Evolutionary conservation across 2,888 invertebrate species (phyloP), one percentile per base, ranked within the genome.

Genomic region (Drosophila fungiperda): DNA sequence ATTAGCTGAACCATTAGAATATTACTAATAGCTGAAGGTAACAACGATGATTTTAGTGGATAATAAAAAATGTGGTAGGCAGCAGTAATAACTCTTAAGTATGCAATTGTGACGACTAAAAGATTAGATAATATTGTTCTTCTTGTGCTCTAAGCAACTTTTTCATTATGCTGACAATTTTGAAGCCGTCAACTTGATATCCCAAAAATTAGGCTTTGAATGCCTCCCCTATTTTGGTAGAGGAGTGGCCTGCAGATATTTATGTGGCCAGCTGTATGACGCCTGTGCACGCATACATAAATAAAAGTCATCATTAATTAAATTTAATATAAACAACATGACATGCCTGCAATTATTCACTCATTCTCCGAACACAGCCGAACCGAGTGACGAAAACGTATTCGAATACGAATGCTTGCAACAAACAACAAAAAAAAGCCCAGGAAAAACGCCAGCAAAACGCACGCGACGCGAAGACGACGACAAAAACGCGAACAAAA

Each of bases 251-350:
- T 61, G 69, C 57, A 78, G 49, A 69, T 74, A 86, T 84, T 84
- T 84, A 86, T 81, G 82, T 76, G 83, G 32, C 70, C 78, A 72
- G 76, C 67, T 69, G 81, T 74, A 62, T 78, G 83, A 71, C 68
- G 83, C 70, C 70, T 58, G 73, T 75, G 82, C 76, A 81, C 69
- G 78, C 82, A 77, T 72, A 78, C 87, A 87, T 88, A 87, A 87
- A 87, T 87, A 88, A 87, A 88, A 82, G 87, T 82, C 89, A 84
- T 82, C 87, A 81, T 87, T 87, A 88, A 87, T 87, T 87, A 76
- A 88, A 82, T 82, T 87, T 82, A 87, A 87, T 86, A 87, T 81
- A 84, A 88, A 84, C 76, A 84, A 80, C 88, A 81, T 75, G 85
- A 72, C 82, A 83, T 78, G 84, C 78, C 78, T 73, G 84, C 86